phyloP scores from a whole-genome alignment of 1,140 invertebrate genomes.

The Papilio machaon region DNA sequence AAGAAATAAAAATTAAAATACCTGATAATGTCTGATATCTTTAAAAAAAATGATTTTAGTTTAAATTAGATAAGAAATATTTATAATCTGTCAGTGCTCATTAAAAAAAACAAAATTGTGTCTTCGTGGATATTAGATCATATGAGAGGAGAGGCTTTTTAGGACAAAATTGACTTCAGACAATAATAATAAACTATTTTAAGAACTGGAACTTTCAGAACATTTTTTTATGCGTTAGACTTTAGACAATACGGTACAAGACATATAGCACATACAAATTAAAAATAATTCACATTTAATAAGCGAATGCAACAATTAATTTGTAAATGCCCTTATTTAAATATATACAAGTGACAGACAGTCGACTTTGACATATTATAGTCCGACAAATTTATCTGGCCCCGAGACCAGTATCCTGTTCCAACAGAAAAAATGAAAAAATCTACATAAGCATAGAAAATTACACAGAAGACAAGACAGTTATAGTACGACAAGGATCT shows the following conservation, averaged over 20 bases:
- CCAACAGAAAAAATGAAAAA: too few relatives aligned
- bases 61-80: neutral
- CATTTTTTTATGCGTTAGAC: constrained; percentile 24
- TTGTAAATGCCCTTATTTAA: constrained; percentile 37
- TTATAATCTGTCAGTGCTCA: neutral
- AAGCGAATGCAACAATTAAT: constrained; percentile 25
- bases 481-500: too few relatives aligned
- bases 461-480: too few relatives aligned
- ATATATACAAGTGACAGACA: constrained; percentile 53
- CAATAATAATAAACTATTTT: neutral
- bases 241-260: constrained; percentile 3
- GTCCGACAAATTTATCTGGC: neutral
- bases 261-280: constrained; percentile 24
- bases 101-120: neutral
- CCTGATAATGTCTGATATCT: too few relatives aligned
- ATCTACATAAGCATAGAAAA: too few relatives aligned
- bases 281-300: constrained; percentile 24
- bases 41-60: too few relatives aligned
- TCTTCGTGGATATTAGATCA: too few relatives aligned
- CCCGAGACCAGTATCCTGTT: too few relatives aligned
- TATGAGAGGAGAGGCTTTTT: neutral
- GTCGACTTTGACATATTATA: constrained; percentile 55
- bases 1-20: too few relatives aligned
- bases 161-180: neutral
- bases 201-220: neutral